Percentiles rank a stretch among this genome's conserved stretches.
These are phyloP conservation scores for Ips nitidus DNA, from an alignment of 1,140 invertebrate genomes.

Conservation along the genomic window DNA sequence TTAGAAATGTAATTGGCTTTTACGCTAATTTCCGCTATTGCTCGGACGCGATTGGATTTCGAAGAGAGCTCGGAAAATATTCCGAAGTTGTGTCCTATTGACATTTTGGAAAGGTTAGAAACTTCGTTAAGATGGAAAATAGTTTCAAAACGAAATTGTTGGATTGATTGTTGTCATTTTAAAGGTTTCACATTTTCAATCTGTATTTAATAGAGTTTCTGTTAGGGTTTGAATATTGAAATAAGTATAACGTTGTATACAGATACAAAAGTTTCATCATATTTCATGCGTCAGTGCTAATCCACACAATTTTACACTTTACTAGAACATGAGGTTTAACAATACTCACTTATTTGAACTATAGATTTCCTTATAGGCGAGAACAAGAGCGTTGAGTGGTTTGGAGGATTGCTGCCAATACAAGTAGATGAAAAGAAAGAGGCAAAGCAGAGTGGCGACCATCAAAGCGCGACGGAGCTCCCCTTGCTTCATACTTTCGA, in stretches of 20 bases:
- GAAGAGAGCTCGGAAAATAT: background rate
- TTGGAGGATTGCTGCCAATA: conserved; percentile 50
- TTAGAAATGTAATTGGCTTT: conserved; percentile 18
- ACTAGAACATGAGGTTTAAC: background rate
- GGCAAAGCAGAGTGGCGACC: conserved; percentile 56
- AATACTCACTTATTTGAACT: conserved; percentile 40
- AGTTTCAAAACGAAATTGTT: background rate
- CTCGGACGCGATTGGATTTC: background rate
- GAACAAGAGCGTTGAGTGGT: conserved; percentile 31
- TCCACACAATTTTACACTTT: too few relatives aligned
- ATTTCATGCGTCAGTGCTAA: too few relatives aligned
- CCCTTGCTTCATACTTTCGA: conserved; percentile 47
- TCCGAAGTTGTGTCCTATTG: background rate
- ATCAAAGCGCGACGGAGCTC: conserved; percentile 57
- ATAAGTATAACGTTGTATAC: too few relatives aligned
- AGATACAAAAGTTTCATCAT: too few relatives aligned
- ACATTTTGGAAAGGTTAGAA: conserved; percentile 2
- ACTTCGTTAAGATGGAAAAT: background rate
- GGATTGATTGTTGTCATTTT: too few relatives aligned
- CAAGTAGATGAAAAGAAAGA: conserved; percentile 57
- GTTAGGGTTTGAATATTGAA: too few relatives aligned
- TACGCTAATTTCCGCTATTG: conserved; percentile 18
- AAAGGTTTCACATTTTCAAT: too few relatives aligned
- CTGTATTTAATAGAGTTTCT: too few relatives aligned
- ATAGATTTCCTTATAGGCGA: conserved; percentile 40